phyloP scores from a whole-genome alignment of 2,797 vertebrate genomes.

The Danio kyathit region DNA sequence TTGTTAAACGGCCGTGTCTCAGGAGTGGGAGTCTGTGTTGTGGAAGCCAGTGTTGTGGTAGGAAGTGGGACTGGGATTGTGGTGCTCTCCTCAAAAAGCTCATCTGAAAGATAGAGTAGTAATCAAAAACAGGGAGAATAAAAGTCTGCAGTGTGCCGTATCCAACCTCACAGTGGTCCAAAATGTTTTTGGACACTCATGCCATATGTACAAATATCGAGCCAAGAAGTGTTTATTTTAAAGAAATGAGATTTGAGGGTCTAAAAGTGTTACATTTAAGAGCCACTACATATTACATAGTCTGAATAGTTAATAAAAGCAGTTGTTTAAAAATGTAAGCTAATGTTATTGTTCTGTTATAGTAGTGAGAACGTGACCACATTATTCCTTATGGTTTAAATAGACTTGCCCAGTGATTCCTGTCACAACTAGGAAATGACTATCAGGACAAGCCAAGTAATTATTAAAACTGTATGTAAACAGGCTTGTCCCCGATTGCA shows the following conservation, averaged over 20 bases:
- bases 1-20: slow-evolving; percentile 71
- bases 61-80: slow-evolving; percentile 22
- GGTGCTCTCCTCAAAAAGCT: slow-evolving; percentile 81
- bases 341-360: not conserved
- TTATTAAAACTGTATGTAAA: slow-evolving; percentile 18
- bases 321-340: not conserved
- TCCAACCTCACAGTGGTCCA: not conserved
- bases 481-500: slow-evolving; percentile 10
- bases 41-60: slow-evolving; percentile 67
- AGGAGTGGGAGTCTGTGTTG: slow-evolving; percentile 41
- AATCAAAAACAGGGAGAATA: slow-evolving; percentile 28
- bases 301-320: not conserved
- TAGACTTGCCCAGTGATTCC: slow-evolving; percentile 5
- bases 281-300: not conserved
- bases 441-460: slow-evolving; percentile 34
- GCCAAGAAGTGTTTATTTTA: not conserved
- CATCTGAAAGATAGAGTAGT: slow-evolving; percentile 73
- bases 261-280: not conserved
- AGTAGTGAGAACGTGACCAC: slow-evolving; percentile 24
- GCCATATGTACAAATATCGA: not conserved
- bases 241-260: not conserved
- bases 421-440: not conserved
- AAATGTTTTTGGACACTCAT: not conserved
- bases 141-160: not conserved
- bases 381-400: slow-evolving; percentile 13